Conservation (phyloP, 2,797 vertebrate genomes). For the Varecia variegata region DNA sequence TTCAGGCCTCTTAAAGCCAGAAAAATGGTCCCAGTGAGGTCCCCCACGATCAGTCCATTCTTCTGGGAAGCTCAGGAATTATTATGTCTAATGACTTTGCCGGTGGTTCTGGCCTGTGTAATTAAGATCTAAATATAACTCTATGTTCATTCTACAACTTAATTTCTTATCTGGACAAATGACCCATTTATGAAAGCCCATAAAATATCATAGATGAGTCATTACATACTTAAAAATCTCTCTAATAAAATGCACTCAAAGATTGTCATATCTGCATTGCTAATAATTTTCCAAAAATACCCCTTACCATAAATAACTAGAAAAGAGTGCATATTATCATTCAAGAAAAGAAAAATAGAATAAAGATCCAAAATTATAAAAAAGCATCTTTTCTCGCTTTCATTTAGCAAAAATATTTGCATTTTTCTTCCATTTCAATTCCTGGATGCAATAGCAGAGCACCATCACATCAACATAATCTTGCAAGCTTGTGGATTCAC, state of each 20-base stretch:
- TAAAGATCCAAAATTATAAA: slow-evolving; percentile 24
- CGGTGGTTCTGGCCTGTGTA: slow-evolving; percentile 61
- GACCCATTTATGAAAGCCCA: slow-evolving; percentile 68
- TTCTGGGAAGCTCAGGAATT: slow-evolving; percentile 58
- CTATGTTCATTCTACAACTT: slow-evolving; percentile 61
- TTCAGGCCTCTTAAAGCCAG: neutral
- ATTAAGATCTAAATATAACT: slow-evolving; percentile 74
- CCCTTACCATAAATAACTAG: slow-evolving; percentile 49
- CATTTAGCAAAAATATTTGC: slow-evolving; percentile 45
- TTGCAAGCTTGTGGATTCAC: slow-evolving; percentile 48
- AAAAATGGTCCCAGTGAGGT: slow-evolving; percentile 31
- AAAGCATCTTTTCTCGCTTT: slow-evolving; percentile 12
- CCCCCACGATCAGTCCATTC: neutral
- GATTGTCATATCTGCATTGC: slow-evolving; percentile 46
- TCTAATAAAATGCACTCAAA: slow-evolving; percentile 48
- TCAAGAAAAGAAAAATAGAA: slow-evolving; percentile 21
- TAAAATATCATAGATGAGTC: slow-evolving; percentile 59
- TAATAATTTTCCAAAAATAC: slow-evolving; percentile 63
- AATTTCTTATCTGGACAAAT: slow-evolving; percentile 74
- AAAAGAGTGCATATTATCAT: slow-evolving; percentile 36
- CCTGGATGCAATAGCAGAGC: neutral
- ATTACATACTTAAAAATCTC: slow-evolving; percentile 61
- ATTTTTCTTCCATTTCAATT: slow-evolving; percentile 65
- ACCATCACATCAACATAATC: slow-evolving; percentile 46
- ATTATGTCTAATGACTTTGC: slow-evolving; percentile 69